Percentiles rank a stretch among this genome's conserved stretches.
Evolutionary conservation across 2,888 invertebrate genomes (phyloP).

Genomic region (Copidosoma aretas): DNA sequence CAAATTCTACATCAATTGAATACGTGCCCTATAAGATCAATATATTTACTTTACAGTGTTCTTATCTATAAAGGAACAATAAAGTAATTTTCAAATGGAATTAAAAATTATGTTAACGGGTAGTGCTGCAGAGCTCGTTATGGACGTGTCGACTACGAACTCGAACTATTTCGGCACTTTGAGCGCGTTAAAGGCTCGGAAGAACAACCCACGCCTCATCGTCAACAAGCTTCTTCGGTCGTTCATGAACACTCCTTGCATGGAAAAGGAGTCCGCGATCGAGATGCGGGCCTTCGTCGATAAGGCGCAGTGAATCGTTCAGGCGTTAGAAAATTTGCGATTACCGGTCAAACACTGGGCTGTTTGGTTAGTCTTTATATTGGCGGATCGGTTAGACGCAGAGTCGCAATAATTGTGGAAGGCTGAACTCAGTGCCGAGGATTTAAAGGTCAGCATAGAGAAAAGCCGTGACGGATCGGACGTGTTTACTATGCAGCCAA

Average conservation of each 20-base stretch:
- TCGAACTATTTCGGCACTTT: neutral
- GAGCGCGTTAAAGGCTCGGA: neutral
- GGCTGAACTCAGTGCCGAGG: too few relatives aligned
- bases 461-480: too few relatives aligned
- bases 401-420: too few relatives aligned
- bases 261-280: constrained; percentile 3
- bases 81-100: too few relatives aligned
- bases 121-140: neutral
- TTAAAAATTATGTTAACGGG: constrained; percentile 13
- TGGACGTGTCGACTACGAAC: constrained; percentile 2
- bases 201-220: neutral
- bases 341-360: constrained; percentile 22
- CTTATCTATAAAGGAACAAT: too few relatives aligned
- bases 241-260: too few relatives aligned
- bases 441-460: too few relatives aligned
- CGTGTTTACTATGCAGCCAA: too few relatives aligned
- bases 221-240: neutral
- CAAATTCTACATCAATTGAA: too few relatives aligned
- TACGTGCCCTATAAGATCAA: too few relatives aligned
- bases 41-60: too few relatives aligned
- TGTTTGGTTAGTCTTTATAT: constrained; percentile 16
- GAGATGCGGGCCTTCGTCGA: constrained; percentile 22
- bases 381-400: neutral
- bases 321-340: constrained; percentile 16
- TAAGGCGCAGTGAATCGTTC: constrained; percentile 26